Evolutionary conservation across 2,113 vertebrate genomes (phyloP).

Genomic region (Perca fluviatilis): DNA sequence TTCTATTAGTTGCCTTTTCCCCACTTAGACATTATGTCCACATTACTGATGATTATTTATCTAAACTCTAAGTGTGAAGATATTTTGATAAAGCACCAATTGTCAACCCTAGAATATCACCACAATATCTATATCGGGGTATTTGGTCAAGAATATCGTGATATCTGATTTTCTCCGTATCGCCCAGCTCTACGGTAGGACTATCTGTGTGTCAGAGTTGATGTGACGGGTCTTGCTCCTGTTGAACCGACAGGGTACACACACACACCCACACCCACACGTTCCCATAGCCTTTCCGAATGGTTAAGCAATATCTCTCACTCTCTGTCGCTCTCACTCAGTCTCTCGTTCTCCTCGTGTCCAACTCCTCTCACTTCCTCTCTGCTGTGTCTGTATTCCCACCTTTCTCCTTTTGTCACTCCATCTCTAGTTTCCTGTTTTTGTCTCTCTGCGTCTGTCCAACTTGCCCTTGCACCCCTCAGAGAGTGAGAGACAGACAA

Average conservation of each 20-base stretch:
- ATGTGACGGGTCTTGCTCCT: conserved; percentile 61
- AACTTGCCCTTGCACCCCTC: not conserved
- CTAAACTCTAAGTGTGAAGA: no score
- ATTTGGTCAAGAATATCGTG: no score
- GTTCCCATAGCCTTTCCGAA: conserved; percentile 84
- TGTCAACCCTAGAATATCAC: no score
- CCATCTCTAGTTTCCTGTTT: conserved; percentile 14
- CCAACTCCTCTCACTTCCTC: conserved; percentile 45
- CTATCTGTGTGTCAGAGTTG: conserved; percentile 46
- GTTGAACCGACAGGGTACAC: conserved; percentile 58
- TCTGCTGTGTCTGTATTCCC: conserved; percentile 13
- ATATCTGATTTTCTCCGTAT: no score
- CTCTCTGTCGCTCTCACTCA: conserved; percentile 59
- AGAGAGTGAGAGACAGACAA: not conserved
- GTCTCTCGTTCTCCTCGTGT: conserved; percentile 31
- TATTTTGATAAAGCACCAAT: no score
- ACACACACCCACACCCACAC: conserved; percentile 49
- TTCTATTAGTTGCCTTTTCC: no score
- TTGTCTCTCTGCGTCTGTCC: not conserved
- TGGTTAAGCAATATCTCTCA: conserved; percentile 80
- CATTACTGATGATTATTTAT: no score
- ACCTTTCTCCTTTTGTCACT: conserved; percentile 13
- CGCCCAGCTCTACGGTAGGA: not conserved
- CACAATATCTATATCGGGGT: no score
- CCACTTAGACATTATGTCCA: no score